Evolutionary conservation across 1,140 invertebrate genomes (phyloP), one percentile per base, ranked within the genome.

Genomic region (Heliothis subflexa): DNA sequence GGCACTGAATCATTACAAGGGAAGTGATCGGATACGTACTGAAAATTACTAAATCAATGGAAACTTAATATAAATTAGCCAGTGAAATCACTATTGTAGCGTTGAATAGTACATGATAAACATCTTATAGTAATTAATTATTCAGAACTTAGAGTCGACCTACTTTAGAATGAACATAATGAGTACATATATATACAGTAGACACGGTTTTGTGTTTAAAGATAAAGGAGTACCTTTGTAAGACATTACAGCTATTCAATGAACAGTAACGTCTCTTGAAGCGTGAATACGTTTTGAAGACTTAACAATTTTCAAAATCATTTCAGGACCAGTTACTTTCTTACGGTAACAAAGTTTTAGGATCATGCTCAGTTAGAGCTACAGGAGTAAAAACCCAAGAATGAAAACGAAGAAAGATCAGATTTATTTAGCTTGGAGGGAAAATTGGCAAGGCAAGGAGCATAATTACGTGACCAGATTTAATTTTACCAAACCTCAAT

Each of bases 241-340:
- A 18, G 62, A 66, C 12, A 66, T 66, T 66, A 66, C 11, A 1
- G 55, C 62, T 66, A 66, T 66, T 66, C 62, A 66, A 47, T 66
- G 62, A 66, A 66, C 40, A 47, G 16, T 47, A 66, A 11, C 13
- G 62, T 47, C 62, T n/a, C 33, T 49, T 47, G n/a, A 47, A 49
- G 62, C 16, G 16, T 47, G 47, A 66, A 66, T 28, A 59, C n/a
- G 47, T 66, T 66, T 66, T 16, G 40, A 66, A 66, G 61, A 4
- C 14, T 40, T 16, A 47, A 40, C 62, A 59, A 59, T 59, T 28
- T 59, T 59, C 55, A 13, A 59, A 59, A 28, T 2, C 21, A 4
- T 25, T 59, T 13, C 55, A 59, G 55, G 3, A 18, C 21, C 62
- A 66, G 21, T 40, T 49, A 45, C 40, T 40, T 66, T 16, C 16